Conservation (phyloP, 2,888 invertebrate species). For the Myopa tessellatipennis region DNA sequence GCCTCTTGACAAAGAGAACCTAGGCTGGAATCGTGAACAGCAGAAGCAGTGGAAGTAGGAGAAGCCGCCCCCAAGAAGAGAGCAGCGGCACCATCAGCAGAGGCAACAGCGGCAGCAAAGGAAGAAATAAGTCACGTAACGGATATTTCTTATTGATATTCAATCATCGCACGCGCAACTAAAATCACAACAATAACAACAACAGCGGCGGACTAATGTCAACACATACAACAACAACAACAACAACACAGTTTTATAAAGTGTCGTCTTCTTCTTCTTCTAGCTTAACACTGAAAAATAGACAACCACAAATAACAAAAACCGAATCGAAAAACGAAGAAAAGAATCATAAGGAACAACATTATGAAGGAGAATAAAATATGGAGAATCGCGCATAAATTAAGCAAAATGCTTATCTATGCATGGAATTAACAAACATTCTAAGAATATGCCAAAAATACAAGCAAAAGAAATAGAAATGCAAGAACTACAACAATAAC, state of each 20-base stretch:
- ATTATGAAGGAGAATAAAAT: background rate
- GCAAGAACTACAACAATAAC: slow-evolving; percentile 18
- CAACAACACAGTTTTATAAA: slow-evolving; percentile 29
- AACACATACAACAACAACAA: slow-evolving; percentile 36
- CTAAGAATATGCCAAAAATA: slow-evolving; percentile 42
- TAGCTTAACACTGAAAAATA: slow-evolving; percentile 26
- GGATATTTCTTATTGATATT: slow-evolving; percentile 67
- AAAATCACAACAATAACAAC: slow-evolving; percentile 29
- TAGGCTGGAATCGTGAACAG: background rate
- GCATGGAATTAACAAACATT: slow-evolving; percentile 40
- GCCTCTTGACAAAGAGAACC: background rate
- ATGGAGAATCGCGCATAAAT: slow-evolving; percentile 36
- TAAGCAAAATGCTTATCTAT: slow-evolving; percentile 35
- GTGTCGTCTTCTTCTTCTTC: background rate
- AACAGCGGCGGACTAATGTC: slow-evolving; percentile 31
- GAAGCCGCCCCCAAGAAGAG: background rate
- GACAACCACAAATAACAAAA: slow-evolving; percentile 2
- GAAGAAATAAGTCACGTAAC: slow-evolving; percentile 64
- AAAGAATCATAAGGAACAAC: slow-evolving; percentile 5
- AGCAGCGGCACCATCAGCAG: slow-evolving; percentile 21
- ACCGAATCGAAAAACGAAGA: slow-evolving; percentile 1
- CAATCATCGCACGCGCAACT: slow-evolving; percentile 59
- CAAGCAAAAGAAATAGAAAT: slow-evolving; percentile 15
- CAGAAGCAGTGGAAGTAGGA: background rate
- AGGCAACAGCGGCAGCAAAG: slow-evolving; percentile 37